Conservation (phyloP, 2,797 vertebrate species). For the Pteronotus mesoamericanus region DNA sequence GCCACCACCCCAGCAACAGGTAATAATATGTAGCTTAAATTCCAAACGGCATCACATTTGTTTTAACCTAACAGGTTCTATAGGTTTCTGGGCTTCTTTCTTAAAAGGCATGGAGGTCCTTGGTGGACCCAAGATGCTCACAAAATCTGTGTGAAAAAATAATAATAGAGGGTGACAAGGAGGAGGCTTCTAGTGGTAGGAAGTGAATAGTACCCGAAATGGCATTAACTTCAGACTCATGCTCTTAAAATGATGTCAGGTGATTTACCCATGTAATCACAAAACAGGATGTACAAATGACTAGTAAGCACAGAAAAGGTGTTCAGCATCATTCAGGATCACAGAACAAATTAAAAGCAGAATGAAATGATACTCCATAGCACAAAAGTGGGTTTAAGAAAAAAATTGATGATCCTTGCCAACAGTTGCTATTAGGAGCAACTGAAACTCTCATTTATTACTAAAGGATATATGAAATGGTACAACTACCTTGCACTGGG, state of each 20-base stretch:
- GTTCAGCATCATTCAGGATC: not conserved
- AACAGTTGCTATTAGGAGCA: constrained; percentile 11
- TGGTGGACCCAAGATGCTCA: not conserved
- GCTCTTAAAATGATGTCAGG: not conserved
- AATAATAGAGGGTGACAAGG: not conserved
- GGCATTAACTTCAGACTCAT: not conserved
- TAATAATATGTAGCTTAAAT: constrained; percentile 63
- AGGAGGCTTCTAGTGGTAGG: not conserved
- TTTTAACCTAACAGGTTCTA: constrained; percentile 18
- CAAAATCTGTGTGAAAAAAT: not conserved
- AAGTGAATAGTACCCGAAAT: not conserved
- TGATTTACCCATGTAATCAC: not conserved
- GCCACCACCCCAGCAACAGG: constrained; percentile 83
- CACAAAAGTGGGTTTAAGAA: not conserved
- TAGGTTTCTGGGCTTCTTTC: not conserved
- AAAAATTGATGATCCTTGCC: not conserved
- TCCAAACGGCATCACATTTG: not conserved
- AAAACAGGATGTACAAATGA: not conserved
- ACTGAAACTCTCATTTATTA: not conserved
- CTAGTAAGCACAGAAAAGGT: not conserved
- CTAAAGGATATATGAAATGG: not conserved
- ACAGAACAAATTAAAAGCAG: constrained; percentile 9
- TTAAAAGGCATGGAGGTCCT: constrained; percentile 10
- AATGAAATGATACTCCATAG: not conserved
- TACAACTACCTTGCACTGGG: not conserved